Conservation (phyloP, 2,797 vertebrate species). For the Esox masquinongy region DNA sequence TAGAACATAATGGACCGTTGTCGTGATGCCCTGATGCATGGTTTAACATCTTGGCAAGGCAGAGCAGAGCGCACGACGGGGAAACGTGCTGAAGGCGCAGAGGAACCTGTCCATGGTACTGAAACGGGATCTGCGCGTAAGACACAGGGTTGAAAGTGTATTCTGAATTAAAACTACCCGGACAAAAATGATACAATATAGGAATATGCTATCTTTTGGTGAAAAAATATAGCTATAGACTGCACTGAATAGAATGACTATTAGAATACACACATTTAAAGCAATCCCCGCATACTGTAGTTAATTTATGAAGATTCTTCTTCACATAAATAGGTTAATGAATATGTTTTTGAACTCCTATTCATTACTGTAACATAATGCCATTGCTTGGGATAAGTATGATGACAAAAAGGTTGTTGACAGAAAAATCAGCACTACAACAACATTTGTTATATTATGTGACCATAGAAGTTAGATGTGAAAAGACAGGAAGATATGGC, state of each 20-base stretch:
- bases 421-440: background rate
- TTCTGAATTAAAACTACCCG: background rate
- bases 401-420: background rate
- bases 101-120: slow-evolving; percentile 57
- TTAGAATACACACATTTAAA: too few species aligned
- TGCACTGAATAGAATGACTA: background rate
- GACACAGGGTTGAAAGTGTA: too few species aligned
- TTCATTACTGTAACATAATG: background rate
- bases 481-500: background rate
- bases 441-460: background rate
- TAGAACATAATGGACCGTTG: background rate
- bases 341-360: background rate
- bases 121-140: slow-evolving; percentile 22
- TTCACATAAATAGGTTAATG: background rate
- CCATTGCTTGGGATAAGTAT: background rate
- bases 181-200: background rate
- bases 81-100: background rate
- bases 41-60: slow-evolving; percentile 25
- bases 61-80: slow-evolving; percentile 25
- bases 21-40: slow-evolving; percentile 46
- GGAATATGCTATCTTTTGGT: background rate
- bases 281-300: too few species aligned
- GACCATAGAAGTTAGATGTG: background rate
- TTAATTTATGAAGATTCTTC: background rate
- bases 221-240: background rate